phyloP scores from a whole-genome alignment of 1,140 invertebrate genomes.

The Copidosoma floridanum region DNA sequence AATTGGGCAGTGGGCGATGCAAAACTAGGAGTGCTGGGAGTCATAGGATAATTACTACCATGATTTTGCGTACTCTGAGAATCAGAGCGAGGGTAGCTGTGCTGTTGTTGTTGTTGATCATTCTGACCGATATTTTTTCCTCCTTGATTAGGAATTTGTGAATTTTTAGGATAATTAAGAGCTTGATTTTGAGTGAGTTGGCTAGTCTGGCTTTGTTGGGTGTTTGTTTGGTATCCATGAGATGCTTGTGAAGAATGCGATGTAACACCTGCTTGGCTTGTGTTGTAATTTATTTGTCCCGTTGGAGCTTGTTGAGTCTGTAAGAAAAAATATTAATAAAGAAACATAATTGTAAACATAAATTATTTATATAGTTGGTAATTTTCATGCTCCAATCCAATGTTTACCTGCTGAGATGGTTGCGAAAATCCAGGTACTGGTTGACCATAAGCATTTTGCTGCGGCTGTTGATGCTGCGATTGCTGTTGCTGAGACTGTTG shows the following conservation, averaged over 20 bases:
- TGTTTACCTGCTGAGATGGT: not conserved
- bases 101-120: constrained; percentile 31
- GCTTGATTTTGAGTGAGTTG: constrained; percentile 32
- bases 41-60: constrained; percentile 31
- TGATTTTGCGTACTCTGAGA: constrained; percentile 30
- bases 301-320: too few relatives aligned
- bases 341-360: too few relatives aligned
- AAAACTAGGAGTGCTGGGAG: constrained; percentile 33
- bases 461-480: not conserved
- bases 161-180: constrained; percentile 33
- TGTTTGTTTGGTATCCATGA: not conserved
- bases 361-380: too few relatives aligned
- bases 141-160: constrained; percentile 27
- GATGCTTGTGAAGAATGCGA: not conserved
- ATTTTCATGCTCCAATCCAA: not conserved
- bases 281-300: not conserved
- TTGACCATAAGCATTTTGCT: constrained; percentile 13
- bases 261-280: not conserved
- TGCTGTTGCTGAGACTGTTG: not conserved
- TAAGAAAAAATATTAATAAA: too few relatives aligned
- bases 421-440: not conserved
- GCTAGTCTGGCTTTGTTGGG: constrained; percentile 33
- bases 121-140: constrained; percentile 29
- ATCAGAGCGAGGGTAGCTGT: constrained; percentile 34
- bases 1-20: constrained; percentile 30